Percentiles rank a stretch among this genome's conserved stretches.
These are phyloP conservation scores for Drosophila kuntzei DNA, from an alignment of 2,888 invertebrate genomes.

Conservation along the genomic window DNA sequence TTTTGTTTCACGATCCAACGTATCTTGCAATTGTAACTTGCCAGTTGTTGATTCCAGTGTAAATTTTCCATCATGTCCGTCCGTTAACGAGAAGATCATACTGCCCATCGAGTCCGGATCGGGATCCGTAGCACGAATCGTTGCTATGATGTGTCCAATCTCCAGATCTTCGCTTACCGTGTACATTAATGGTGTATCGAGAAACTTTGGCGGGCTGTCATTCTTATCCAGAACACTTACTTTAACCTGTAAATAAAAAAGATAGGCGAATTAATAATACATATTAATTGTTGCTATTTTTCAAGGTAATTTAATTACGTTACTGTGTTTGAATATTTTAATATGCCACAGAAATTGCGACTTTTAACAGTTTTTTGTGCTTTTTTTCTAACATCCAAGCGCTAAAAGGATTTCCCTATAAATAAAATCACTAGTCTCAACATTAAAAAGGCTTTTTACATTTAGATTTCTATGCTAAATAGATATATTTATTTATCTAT, in stretches of 20 bases:
- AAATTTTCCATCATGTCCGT: slow-evolving; percentile 89
- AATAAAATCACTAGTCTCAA: too few species aligned
- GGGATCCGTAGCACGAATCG: slow-evolving; percentile 91
- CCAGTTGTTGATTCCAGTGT: slow-evolving; percentile 90
- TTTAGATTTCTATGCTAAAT: too few species aligned
- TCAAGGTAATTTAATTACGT: neutral
- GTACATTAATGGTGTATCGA: slow-evolving; percentile 90
- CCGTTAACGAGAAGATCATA: slow-evolving; percentile 90
- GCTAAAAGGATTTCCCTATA: too few species aligned
- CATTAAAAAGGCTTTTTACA: too few species aligned
- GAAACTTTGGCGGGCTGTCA: slow-evolving; percentile 97
- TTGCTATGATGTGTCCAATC: slow-evolving; percentile 91
- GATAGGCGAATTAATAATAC: neutral
- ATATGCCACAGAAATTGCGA: too few species aligned
- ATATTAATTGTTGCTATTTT: neutral
- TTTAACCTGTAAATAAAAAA: slow-evolving; percentile 90
- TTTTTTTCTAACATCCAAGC: too few species aligned
- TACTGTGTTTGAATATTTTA: too few species aligned
- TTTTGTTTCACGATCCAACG: slow-evolving; percentile 93
- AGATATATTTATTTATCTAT: too few species aligned
- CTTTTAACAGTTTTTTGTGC: too few species aligned
- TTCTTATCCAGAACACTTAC: slow-evolving; percentile 95
- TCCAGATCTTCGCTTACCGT: slow-evolving; percentile 94
- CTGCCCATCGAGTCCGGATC: slow-evolving; percentile 95
- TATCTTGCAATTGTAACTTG: slow-evolving; percentile 90